Conservation (phyloP, 2,888 invertebrate species). For the Tiphia femorata region DNA sequence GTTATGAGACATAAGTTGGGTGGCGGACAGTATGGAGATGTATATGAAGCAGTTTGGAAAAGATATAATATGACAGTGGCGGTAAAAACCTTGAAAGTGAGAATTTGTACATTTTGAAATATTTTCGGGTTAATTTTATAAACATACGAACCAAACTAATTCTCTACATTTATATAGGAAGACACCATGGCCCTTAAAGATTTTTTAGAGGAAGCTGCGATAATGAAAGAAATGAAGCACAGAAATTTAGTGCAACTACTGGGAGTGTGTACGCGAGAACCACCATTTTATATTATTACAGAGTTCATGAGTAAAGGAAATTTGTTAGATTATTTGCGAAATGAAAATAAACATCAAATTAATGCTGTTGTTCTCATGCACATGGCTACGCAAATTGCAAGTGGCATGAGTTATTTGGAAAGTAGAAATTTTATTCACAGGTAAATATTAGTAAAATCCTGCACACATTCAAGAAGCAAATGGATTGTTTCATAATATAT, state of each 20-base stretch:
- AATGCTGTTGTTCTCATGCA: slow-evolving; percentile 97
- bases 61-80: slow-evolving; percentile 95
- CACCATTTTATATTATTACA: slow-evolving; percentile 99
- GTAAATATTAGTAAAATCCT: slow-evolving; percentile 59
- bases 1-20: slow-evolving; percentile 98
- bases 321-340: slow-evolving; percentile 93
- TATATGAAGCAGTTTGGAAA: slow-evolving; percentile 98
- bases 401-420: slow-evolving; percentile 99
- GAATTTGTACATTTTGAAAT: not conserved
- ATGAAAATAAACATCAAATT: slow-evolving; percentile 86
- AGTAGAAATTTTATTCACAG: slow-evolving; percentile 95
- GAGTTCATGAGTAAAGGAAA: slow-evolving; percentile 99
- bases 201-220: slow-evolving; percentile 98
- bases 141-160: slow-evolving; percentile 5
- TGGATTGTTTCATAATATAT: too few relatives aligned
- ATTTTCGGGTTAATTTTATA: not conserved
- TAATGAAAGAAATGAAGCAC: slow-evolving; percentile 99
- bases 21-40: slow-evolving; percentile 95
- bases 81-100: slow-evolving; percentile 94
- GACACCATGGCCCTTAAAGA: slow-evolving; percentile 99
- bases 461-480: too few relatives aligned
- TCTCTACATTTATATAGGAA: slow-evolving; percentile 72
- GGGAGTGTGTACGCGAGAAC: slow-evolving; percentile 98
- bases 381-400: slow-evolving; percentile 99
- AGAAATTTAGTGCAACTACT: slow-evolving; percentile 97